Base-by-base conservation (phyloP, 2,888 invertebrate genomes). In the Cinara cedri region DNA sequence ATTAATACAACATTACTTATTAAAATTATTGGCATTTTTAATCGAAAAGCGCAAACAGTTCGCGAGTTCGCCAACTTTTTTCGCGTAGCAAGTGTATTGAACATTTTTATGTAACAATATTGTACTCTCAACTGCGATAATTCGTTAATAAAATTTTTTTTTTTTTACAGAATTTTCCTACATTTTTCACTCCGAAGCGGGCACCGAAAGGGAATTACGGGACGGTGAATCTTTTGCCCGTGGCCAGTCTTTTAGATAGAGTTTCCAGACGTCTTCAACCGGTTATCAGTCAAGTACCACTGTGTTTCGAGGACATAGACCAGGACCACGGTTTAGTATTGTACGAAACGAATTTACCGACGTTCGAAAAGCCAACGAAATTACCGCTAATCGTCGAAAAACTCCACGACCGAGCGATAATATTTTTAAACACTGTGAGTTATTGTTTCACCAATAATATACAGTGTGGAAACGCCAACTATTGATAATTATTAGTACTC, bases 361-460 rank as follows among this genome's bases (percentile, higher is more conserved):
- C 44, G 19, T n/a, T 55, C 1, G 46, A 3, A n/a, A 21, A 6
- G 16, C 9, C 46, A 9, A 46, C 14, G 0, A 84, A 80, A 4
- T 82, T 91, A 51, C 86, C 87, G 1, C 86, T 94, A 3, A 84
- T 86, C 21, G 87, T 92, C 8, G 84, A 85, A 1, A 87, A 88
- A 51, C 87, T 94, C 16, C 87, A 89, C n/a, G 94, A 94, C 85
- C 87, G 92, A 82, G 91, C 91, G 1, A 89, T 91, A 82, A 90
- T 94, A 21, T 91, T 88, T 84, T 85, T 93, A 16, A 82, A 84
- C 70, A 81, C 83, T 71, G 83, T 84, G 81, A 78, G 63, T 19
- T 1, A 16, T 21, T 44, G 3, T 21, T 8, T 8, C 14, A 10
- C n/a, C 10, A 42, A n/a, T 42, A n/a, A 4, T 24, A n/a, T n/a